Percentiles rank a stretch among this genome's conserved stretches.
Conservation (phyloP, 2,113 vertebrate species). For the Crotalus helleri region DNA sequence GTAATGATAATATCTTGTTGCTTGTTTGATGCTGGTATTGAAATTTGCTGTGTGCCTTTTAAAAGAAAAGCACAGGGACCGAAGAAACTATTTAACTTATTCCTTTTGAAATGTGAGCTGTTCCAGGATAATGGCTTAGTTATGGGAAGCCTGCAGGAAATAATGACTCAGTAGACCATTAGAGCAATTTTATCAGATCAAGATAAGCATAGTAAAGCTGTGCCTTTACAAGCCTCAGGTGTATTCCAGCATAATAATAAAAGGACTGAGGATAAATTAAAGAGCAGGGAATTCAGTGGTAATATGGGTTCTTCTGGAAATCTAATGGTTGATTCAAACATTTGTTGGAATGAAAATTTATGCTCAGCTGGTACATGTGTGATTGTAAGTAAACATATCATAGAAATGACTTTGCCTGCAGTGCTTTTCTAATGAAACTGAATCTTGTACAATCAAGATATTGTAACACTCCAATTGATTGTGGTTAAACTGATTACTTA, state of each 20-base stretch:
- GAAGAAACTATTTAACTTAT: not conserved
- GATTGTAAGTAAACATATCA: not conserved
- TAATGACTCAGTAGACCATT: not conserved
- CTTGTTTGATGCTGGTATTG: not conserved
- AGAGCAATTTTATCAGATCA: not conserved
- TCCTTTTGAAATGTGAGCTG: not conserved
- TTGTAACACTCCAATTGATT: not conserved
- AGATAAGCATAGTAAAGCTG: not conserved
- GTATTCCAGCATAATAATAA: not conserved
- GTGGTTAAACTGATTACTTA: not conserved
- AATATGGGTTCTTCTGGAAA: not conserved
- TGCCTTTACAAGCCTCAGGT: not conserved
- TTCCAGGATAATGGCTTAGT: not conserved
- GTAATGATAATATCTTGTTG: not conserved
- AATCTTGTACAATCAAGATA: not conserved
- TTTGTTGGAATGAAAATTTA: not conserved
- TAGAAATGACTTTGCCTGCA: not conserved
- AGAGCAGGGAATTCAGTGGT: not conserved
- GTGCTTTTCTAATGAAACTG: not conserved
- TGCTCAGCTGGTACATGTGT: not conserved
- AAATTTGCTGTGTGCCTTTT: not conserved
- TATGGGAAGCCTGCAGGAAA: not conserved
- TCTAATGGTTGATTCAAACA: not conserved
- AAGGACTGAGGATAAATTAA: not conserved
- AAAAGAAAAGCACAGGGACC: not conserved